phyloP scores from a whole-genome alignment of 2,797 vertebrate genomes.

The Ataeniobius toweri region DNA sequence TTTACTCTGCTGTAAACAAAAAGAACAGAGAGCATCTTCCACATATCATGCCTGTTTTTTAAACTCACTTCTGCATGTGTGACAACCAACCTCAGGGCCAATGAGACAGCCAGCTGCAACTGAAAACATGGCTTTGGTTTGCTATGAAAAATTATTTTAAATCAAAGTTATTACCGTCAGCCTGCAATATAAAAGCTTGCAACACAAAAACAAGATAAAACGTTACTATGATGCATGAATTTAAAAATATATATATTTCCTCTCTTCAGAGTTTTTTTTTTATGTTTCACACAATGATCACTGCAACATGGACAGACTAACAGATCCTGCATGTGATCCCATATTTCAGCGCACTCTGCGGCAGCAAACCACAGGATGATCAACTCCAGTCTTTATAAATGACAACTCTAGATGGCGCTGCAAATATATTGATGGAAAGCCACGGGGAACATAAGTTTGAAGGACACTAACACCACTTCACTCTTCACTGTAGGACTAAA shows the following conservation, averaged over 20 bases:
- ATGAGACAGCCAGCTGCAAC: background rate
- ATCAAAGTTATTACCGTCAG: background rate
- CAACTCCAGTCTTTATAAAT: background rate
- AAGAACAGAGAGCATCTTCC: background rate
- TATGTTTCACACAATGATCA: background rate
- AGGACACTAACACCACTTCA: background rate
- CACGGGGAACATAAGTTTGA: background rate
- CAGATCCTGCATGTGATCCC: background rate
- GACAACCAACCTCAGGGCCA: background rate
- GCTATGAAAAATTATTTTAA: background rate
- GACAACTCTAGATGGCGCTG: conserved; percentile 4
- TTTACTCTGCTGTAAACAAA: background rate
- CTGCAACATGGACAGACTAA: background rate
- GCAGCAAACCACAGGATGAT: background rate
- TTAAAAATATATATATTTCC: background rate
- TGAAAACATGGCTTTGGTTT: background rate
- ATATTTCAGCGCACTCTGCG: too few species aligned
- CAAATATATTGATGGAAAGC: background rate
- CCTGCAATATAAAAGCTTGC: too few species aligned
- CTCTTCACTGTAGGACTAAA: background rate
- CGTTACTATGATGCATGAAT: background rate
- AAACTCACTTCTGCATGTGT: background rate
- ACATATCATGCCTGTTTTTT: background rate
- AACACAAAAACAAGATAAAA: background rate
- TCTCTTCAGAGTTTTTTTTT: background rate